phyloP scores from a whole-genome alignment of 1,140 invertebrate species.

The Thaumatotibia leucotreta region DNA sequence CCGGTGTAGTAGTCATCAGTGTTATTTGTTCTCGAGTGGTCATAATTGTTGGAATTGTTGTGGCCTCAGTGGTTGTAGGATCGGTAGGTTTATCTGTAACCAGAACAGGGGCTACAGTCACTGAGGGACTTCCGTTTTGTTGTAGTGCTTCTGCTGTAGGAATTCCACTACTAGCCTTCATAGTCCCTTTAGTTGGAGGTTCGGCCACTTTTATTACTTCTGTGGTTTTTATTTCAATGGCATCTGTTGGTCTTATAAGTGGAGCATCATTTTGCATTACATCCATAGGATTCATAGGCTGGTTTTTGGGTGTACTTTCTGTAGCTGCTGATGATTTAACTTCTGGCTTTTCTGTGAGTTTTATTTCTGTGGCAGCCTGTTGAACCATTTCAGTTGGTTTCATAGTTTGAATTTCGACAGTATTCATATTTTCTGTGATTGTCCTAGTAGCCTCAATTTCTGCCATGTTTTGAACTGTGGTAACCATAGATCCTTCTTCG shows the following conservation, averaged over 20 bases:
- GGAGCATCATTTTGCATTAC: constrained; percentile 8
- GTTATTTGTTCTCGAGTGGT: constrained; percentile 9
- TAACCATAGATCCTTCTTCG: background rate
- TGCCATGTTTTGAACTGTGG: background rate
- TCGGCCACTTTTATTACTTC: constrained; percentile 13
- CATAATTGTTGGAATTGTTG: constrained; percentile 9
- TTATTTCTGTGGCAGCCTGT: background rate
- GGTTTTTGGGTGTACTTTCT: background rate
- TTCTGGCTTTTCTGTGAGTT: background rate
- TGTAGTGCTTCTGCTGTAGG: constrained; percentile 58
- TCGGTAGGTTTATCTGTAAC: constrained; percentile 14
- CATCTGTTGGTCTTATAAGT: background rate
- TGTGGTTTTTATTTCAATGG: constrained; percentile 13
- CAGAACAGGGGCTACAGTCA: background rate
- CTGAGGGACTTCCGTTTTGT: constrained; percentile 37
- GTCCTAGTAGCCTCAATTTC: background rate
- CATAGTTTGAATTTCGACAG: background rate
- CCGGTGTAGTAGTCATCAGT: background rate
- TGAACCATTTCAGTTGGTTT: background rate
- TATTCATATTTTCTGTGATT: background rate
- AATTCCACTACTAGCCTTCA: constrained; percentile 41
- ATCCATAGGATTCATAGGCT: background rate
- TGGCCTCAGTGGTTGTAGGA: constrained; percentile 16
- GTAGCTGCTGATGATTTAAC: background rate
- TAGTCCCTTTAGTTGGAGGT: constrained; percentile 17